These are phyloP conservation scores for Oceanodroma tethys DNA, from an alignment of 2,113 vertebrate species.

Conservation along the genomic window DNA sequence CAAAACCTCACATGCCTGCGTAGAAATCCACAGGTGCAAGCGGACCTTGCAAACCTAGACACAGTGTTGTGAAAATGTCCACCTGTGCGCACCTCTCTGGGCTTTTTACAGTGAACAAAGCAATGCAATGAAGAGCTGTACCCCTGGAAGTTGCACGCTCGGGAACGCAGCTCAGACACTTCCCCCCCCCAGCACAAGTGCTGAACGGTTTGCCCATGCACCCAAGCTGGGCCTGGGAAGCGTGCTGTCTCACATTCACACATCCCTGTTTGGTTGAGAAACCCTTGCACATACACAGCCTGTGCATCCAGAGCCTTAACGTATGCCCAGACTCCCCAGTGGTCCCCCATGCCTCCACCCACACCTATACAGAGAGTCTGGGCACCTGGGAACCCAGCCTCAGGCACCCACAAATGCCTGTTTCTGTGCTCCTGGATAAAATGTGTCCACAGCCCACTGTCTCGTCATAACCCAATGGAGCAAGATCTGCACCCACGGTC, in stretches of 20 bases:
- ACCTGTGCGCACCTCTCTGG: neutral
- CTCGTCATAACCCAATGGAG: rapidly evolving
- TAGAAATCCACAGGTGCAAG: neutral
- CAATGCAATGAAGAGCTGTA: neutral
- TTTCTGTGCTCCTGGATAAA: neutral
- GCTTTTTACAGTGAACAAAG: neutral
- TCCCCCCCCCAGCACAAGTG: neutral
- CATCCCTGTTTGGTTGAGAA: neutral
- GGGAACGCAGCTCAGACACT: neutral
- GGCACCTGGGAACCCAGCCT: neutral
- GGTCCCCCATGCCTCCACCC: neutral
- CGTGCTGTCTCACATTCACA: neutral
- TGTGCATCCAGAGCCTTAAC: neutral
- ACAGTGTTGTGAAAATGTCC: neutral
- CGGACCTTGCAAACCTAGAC: neutral
- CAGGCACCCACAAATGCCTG: neutral
- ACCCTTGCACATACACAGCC: neutral
- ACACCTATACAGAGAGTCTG: neutral
- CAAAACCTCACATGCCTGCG: neutral
- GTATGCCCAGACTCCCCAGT: neutral
- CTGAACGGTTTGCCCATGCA: neutral
- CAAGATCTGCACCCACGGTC: neutral
- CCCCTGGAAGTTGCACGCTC: neutral
- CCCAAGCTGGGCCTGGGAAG: neutral
- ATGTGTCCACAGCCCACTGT: rapidly evolving